Base-by-base conservation (phyloP, 2,113 vertebrate genomes). In the Ptychochromis oligacanthus region DNA sequence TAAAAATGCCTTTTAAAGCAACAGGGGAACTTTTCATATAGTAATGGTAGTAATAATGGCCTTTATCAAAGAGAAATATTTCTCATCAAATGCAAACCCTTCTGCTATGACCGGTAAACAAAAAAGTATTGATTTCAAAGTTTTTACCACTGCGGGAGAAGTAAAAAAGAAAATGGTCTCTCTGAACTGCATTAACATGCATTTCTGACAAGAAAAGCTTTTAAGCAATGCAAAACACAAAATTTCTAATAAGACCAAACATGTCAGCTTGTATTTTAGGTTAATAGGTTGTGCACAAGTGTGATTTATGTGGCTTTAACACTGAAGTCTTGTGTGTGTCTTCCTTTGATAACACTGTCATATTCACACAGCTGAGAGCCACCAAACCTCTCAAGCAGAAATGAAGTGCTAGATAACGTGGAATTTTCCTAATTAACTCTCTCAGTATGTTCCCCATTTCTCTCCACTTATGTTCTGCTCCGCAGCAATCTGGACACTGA, bases 401-500 rank as follows among this genome's bases (percentile, higher is more conserved):
- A 81, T 80, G 49, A 83, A 81, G 36, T 26, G 20, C 57, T 54
- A 72, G 56, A 59, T 20, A 52, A 65, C 74, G 70, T 79, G 57
- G 75, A 60, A 65, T 80, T 72, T 55, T 17, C 24, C 4, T 79
- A 80, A 88, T 94, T 84, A 88, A 92, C n/a, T 80, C 43, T 80
- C 13, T 72, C 10, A 0, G 65, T 72, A 52, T 52, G 0, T 70
- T 70, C 28, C 64, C 58, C 14, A 20, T 82, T 82, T 67, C 24
- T 83, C 77, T 87, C 40, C 57, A 84, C 87, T 92, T 75, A 86
- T 81, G 55, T 77, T 85, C 36, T 90, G 15, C 49, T 75, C 91
- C 89, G 55, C 95, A 99, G 98, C 90, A 98, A 98, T 14, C 95
- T 99, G 94, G 98, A 99, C 89, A 99, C 97, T 0, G 98, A 97